phyloP scores from a whole-genome alignment of 2,888 invertebrate species.

The Nipponacmea schrenckii region DNA sequence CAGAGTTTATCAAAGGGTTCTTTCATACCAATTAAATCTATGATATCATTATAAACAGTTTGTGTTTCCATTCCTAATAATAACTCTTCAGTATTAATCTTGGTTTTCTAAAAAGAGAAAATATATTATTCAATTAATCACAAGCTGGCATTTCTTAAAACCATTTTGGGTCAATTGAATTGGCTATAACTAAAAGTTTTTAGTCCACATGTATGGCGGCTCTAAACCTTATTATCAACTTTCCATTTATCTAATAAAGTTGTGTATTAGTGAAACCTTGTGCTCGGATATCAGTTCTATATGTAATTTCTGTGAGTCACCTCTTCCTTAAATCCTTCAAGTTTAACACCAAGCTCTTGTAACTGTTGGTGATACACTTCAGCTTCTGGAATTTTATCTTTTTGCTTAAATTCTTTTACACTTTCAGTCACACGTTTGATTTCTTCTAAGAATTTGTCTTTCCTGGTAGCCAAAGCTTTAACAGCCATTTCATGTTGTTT shows the following conservation, averaged over 20 bases:
- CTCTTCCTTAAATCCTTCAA: constrained; percentile 62
- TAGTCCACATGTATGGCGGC: too few species aligned
- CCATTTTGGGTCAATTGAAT: too few species aligned
- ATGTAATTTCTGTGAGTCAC: too few species aligned
- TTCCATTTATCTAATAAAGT: too few species aligned
- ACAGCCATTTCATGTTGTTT: constrained; percentile 64
- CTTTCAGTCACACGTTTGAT: constrained; percentile 50
- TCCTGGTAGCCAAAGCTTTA: constrained; percentile 55
- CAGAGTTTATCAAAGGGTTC: constrained; percentile 67
- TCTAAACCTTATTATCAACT: too few species aligned
- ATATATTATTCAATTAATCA: not conserved
- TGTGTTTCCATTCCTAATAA: constrained; percentile 58
- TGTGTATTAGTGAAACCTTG: too few species aligned
- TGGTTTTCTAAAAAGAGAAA: constrained; percentile 54
- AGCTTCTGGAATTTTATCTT: constrained; percentile 65
- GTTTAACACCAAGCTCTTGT: constrained; percentile 51
- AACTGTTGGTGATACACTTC: constrained; percentile 59
- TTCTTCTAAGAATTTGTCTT: constrained; percentile 52
- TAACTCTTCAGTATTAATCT: constrained; percentile 63
- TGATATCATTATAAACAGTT: constrained; percentile 60
- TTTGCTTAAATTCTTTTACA: constrained; percentile 60
- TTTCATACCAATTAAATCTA: constrained; percentile 53
- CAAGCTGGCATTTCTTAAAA: too few species aligned
- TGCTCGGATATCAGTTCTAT: too few species aligned
- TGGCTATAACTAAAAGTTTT: too few species aligned